These are phyloP conservation scores for Cranoglanis bouderius DNA, from an alignment of 2,113 vertebrate species.

Conservation along the genomic window DNA sequence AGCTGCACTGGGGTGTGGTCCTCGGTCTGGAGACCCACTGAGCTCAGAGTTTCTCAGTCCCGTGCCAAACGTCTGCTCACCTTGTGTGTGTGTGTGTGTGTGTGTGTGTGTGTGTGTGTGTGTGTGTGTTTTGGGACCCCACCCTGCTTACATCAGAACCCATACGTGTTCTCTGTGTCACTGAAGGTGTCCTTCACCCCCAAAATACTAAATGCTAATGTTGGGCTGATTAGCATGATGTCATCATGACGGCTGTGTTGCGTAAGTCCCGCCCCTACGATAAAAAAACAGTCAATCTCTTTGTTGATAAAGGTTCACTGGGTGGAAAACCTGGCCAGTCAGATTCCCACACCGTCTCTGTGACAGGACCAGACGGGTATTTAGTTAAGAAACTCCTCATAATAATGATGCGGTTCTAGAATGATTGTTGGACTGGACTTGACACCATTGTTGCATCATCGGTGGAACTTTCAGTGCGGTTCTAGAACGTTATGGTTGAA, in stretches of 20 bases:
- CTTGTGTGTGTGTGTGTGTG: constrained; percentile 1
- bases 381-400: background rate
- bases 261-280: background rate
- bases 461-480: background rate
- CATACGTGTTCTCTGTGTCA: background rate
- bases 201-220: background rate
- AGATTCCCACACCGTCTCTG: background rate
- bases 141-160: constrained; percentile 7
- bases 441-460: background rate
- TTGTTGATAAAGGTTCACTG: background rate
- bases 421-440: background rate
- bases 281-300: background rate
- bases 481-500: background rate
- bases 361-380: background rate
- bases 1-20: constrained; percentile 73
- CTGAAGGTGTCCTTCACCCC: background rate
- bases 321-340: background rate
- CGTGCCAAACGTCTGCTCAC: constrained; percentile 61
- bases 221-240: background rate
- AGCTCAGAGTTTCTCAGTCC: constrained; percentile 58
- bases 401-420: background rate
- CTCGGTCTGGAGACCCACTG: constrained; percentile 64
- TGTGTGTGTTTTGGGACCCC: background rate
- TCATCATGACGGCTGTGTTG: background rate
- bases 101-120: background rate